Percentiles rank a stretch among this genome's conserved stretches.
These are phyloP conservation scores for Chrysogorgia sp. DNA, from an alignment of 92 coral and sea anemone species.

Conservation along the genomic window DNA sequence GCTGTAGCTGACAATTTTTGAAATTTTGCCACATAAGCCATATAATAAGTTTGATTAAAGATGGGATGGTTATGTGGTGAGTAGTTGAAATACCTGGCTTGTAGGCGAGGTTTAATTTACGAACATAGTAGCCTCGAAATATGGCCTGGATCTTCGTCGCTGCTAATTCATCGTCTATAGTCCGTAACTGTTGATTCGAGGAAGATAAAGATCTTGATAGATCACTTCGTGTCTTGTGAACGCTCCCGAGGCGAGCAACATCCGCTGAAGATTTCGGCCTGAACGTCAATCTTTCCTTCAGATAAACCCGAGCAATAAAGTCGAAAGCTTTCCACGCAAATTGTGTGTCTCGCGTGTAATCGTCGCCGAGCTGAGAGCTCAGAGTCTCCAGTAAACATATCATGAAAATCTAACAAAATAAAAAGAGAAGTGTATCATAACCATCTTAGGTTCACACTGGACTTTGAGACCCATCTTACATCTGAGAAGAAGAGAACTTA, in stretches of 20 bases:
- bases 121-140: constrained; percentile 84
- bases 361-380: constrained; percentile 80
- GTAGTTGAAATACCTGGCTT: constrained; percentile 56
- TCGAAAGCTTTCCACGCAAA: constrained; percentile 98
- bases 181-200: constrained; percentile 60
- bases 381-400: constrained; percentile 82
- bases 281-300: constrained; percentile 77
- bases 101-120: constrained; percentile 81
- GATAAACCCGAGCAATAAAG: constrained; percentile 83
- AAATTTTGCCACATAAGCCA: too few species aligned
- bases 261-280: constrained; percentile 95
- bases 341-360: constrained; percentile 81
- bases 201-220: constrained; percentile 42
- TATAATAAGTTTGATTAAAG: too few species aligned
- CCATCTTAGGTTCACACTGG: too few species aligned
- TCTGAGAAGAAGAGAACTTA: background rate
- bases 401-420: constrained; percentile 71
- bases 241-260: constrained; percentile 85
- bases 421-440: background rate
- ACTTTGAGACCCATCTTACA: too few species aligned
- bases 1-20: too few species aligned
- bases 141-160: constrained; percentile 91
- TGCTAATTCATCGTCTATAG: constrained; percentile 74
- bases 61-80: too few species aligned
- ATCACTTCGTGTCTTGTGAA: constrained; percentile 55